Evolutionary conservation across 2,797 vertebrate genomes (phyloP).

Genomic region (Rachycentron canadum): DNA sequence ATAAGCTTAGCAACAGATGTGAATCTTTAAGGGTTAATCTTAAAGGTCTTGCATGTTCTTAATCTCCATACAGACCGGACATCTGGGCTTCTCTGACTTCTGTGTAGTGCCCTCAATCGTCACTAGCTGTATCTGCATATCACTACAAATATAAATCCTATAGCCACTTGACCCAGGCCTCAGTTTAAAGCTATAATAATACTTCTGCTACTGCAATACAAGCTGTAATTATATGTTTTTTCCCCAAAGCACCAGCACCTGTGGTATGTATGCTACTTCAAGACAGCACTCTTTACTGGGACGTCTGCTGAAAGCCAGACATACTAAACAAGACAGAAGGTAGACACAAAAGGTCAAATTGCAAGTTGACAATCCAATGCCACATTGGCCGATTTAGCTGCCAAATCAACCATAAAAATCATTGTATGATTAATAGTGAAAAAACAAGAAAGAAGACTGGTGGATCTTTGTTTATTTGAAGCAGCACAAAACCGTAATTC

Average conservation of each 20-base stretch:
- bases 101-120: neutral
- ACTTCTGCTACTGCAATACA: conserved; percentile 1
- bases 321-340: neutral
- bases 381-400: conserved; percentile 27
- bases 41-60: conserved; percentile 54
- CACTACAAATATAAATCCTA: neutral
- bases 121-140: conserved; percentile 3
- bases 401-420: conserved; percentile 37
- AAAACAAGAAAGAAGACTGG: conserved; percentile 39
- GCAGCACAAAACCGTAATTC: conserved; percentile 57
- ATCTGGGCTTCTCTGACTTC: conserved; percentile 49
- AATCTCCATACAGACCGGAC: conserved; percentile 55
- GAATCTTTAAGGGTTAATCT: conserved; percentile 61
- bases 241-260: conserved; percentile 34
- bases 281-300: neutral
- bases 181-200: conserved; percentile 5
- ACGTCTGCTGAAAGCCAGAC: neutral
- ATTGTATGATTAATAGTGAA: conserved; percentile 32
- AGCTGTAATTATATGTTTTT: conserved; percentile 26
- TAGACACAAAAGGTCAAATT: conserved; percentile 17
- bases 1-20: conserved; percentile 62
- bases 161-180: neutral
- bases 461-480: conserved; percentile 60
- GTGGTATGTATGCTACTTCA: conserved; percentile 15
- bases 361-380: conserved; percentile 15